phyloP scores from a whole-genome alignment of 2,113 vertebrate genomes.

The Paramisgurnus dabryanus region DNA sequence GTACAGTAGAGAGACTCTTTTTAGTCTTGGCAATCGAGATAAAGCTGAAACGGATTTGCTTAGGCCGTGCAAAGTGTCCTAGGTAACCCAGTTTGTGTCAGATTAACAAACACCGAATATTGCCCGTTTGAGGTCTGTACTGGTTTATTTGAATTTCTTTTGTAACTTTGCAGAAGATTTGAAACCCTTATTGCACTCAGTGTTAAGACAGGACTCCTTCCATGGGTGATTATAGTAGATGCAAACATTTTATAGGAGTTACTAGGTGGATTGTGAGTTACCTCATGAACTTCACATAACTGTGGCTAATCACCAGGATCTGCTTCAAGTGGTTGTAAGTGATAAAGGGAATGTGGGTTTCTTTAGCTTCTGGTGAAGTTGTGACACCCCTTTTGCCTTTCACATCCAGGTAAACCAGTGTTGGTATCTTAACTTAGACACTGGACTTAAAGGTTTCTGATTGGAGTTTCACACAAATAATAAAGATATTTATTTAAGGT shows the following conservation, averaged over 20 bases:
- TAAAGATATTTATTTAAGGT: neutral
- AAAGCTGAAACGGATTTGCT: neutral
- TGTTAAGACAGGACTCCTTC: too few relatives aligned
- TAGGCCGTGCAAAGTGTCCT: neutral
- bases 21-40: neutral
- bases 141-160: slow-evolving; percentile 11
- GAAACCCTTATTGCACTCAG: neutral
- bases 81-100: neutral
- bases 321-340: slow-evolving; percentile 8
- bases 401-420: slow-evolving; percentile 10
- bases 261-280: slow-evolving; percentile 12
- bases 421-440: neutral
- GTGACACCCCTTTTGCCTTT: slow-evolving; percentile 1
- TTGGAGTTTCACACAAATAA: neutral
- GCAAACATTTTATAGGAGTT: slow-evolving; percentile 33
- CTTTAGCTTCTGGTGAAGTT: neutral
- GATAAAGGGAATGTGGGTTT: slow-evolving; percentile 15
- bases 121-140: neutral
- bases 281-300: slow-evolving; percentile 4
- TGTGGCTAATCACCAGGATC: slow-evolving; percentile 27
- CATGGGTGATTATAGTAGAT: neutral
- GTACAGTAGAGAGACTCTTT: neutral
- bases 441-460: neutral
- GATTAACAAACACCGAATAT: slow-evolving; percentile 8
- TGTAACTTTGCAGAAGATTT: slow-evolving; percentile 3